Conservation (phyloP, 2,113 vertebrate genomes). For the Oncorhynchus keta region DNA sequence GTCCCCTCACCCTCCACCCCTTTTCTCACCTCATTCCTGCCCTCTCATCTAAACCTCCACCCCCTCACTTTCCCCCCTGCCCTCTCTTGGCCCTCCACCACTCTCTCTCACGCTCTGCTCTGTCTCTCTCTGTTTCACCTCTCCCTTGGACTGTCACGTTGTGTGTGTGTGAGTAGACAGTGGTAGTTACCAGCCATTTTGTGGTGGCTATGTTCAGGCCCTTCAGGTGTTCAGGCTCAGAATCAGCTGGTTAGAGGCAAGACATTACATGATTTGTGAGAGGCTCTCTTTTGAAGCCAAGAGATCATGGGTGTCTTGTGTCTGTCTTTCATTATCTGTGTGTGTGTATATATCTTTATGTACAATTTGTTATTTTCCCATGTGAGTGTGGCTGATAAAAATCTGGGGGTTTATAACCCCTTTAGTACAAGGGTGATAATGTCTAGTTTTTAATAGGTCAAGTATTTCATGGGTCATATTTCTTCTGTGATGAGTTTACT, state of each 20-base stretch:
- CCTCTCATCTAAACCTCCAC: slow-evolving; percentile 22
- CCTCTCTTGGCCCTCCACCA: neutral
- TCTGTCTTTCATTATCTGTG: neutral
- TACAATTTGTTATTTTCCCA: too few relatives aligned
- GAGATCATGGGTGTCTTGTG: neutral
- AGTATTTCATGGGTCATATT: too few relatives aligned
- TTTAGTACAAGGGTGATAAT: too few relatives aligned
- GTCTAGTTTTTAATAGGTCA: too few relatives aligned
- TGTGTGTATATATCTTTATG: neutral
- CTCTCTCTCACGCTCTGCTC: neutral
- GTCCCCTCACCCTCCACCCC: too few relatives aligned
- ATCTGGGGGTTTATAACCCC: too few relatives aligned
- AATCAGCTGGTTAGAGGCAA: slow-evolving; percentile 39
- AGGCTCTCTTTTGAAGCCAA: slow-evolving; percentile 18
- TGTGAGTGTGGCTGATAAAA: too few relatives aligned
- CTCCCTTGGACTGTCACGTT: neutral
- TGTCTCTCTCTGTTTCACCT: neutral
- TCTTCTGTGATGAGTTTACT: too few relatives aligned
- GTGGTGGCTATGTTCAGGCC: slow-evolving; percentile 56
- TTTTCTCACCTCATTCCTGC: neutral
- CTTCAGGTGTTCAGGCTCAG: slow-evolving; percentile 50
- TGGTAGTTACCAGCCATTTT: slow-evolving; percentile 57
- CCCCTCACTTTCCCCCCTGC: neutral
- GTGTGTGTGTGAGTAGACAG: slow-evolving; percentile 31
- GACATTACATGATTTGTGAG: slow-evolving; percentile 55